Percentiles rank a stretch among this genome's conserved stretches.
Conservation (phyloP, 1,140 invertebrate genomes). For the Vanessa atalanta region DNA sequence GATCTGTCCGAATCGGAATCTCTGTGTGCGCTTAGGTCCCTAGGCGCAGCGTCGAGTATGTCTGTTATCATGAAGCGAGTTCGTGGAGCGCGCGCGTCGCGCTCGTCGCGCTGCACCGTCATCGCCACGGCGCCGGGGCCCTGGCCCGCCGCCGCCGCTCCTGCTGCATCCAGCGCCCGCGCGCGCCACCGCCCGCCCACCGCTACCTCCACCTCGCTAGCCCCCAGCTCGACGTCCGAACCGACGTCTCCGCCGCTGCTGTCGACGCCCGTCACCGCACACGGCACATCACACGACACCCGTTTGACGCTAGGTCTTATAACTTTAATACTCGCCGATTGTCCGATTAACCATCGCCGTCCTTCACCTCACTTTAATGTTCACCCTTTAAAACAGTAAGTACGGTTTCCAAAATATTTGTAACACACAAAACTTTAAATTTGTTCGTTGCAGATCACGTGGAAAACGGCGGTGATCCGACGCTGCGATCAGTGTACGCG, state of each 20-base stretch:
- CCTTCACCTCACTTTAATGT: constrained; percentile 9
- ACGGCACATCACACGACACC: constrained; percentile 51
- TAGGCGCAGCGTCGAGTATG: constrained; percentile 84
- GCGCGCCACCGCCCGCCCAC: constrained; percentile 54
- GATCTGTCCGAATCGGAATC: constrained; percentile 73
- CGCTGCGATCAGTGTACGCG: constrained; percentile 13
- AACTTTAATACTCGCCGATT: constrained; percentile 13
- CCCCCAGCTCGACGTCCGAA: constrained; percentile 53
- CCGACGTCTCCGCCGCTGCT: no score
- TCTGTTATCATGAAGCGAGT: constrained; percentile 91
- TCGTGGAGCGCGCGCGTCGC: constrained; percentile 82
- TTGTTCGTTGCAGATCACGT: constrained; percentile 27
- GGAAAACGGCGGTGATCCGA: constrained; percentile 1
- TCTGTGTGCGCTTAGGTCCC: constrained; percentile 72
- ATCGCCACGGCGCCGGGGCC: constrained; percentile 69
- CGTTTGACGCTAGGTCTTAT: constrained; percentile 13
- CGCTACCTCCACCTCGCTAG: constrained; percentile 45
- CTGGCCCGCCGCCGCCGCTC: constrained; percentile 62
- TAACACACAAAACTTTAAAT: constrained; percentile 15
- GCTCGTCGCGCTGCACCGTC: constrained; percentile 76
- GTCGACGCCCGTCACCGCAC: constrained; percentile 53
- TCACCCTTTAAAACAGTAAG: constrained; percentile 11
- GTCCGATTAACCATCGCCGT: constrained; percentile 22
- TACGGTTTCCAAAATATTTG: neutral
- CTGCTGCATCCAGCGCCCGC: constrained; percentile 70